These are phyloP conservation scores for Aradophagus sp. DNA, from an alignment of 1,140 invertebrate species.

Conservation along the genomic window DNA sequence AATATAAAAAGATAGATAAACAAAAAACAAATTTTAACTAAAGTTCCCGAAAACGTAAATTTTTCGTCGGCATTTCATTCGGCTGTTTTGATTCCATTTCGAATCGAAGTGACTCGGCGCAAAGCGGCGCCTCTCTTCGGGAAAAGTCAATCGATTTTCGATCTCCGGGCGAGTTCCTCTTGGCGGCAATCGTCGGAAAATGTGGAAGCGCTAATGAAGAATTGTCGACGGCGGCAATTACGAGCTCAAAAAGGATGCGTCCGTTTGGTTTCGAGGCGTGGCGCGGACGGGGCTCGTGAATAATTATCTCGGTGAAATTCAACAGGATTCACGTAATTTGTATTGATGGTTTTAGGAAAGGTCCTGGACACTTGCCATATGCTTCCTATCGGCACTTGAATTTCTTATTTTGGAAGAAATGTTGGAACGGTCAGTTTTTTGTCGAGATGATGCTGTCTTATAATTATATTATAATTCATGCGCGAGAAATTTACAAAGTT, in stretches of 20 bases:
- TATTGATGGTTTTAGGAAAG: slow-evolving; percentile 36
- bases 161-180: not conserved
- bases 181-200: slow-evolving; percentile 25
- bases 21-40: no score
- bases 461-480: no score
- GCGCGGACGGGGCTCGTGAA: slow-evolving; percentile 54
- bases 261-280: slow-evolving; percentile 55
- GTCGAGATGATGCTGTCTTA: no score
- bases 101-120: slow-evolving; percentile 5
- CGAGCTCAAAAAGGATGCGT: slow-evolving; percentile 57
- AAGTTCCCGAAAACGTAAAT: not conserved
- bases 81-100: not conserved
- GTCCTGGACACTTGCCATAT: no score
- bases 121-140: not conserved
- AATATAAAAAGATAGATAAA: no score
- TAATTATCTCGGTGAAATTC: slow-evolving; percentile 25
- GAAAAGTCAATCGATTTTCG: slow-evolving; percentile 29
- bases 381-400: no score
- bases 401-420: no score
- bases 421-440: no score
- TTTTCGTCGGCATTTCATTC: slow-evolving; percentile 1
- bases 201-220: slow-evolving; percentile 57
- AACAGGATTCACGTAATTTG: slow-evolving; percentile 41
- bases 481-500: no score
- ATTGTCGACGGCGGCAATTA: slow-evolving; percentile 54